These are phyloP conservation scores for Plutella xylostella DNA, from an alignment of 2,888 invertebrate species.

Conservation along the genomic window DNA sequence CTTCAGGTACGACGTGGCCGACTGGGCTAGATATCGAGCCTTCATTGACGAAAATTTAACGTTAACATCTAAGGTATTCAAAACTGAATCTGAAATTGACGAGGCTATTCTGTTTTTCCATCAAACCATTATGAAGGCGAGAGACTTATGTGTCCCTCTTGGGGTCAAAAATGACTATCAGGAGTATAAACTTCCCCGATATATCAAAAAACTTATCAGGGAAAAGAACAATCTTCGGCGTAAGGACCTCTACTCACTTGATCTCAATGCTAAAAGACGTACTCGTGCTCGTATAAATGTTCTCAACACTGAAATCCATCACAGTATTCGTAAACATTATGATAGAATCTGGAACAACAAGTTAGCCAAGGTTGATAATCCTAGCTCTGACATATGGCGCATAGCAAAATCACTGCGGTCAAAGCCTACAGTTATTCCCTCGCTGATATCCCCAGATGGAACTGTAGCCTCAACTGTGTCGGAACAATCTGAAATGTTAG, in stretches of 20 bases:
- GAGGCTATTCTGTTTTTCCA: neutral
- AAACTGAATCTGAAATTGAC: slow-evolving; percentile 1
- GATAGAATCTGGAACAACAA: slow-evolving; percentile 10
- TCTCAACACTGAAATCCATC: neutral
- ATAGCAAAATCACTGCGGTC: slow-evolving; percentile 1
- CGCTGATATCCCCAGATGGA: slow-evolving; percentile 1
- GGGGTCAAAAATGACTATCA: neutral
- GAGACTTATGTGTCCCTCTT: slow-evolving; percentile 2
- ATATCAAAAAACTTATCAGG: slow-evolving; percentile 6
- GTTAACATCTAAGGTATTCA: neutral
- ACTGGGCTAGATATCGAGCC: neutral
- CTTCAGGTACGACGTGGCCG: neutral
- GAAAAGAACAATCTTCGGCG: slow-evolving; percentile 5
- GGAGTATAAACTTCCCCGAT: neutral
- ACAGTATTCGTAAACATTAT: neutral
- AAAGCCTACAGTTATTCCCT: neutral
- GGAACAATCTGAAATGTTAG: slow-evolving; percentile 8
- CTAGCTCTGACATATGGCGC: slow-evolving; percentile 9
- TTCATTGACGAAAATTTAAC: neutral
- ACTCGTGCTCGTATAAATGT: slow-evolving; percentile 2
- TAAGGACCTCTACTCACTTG: neutral
- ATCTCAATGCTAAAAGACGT: neutral
- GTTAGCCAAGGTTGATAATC: slow-evolving; percentile 7
- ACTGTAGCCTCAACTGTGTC: neutral
- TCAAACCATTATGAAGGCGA: neutral